A percentile compares a stretch with the other conserved stretches of the same genome.
phyloP scores from a whole-genome alignment of 2,113 vertebrate species.

The Rafetus swinhoei region DNA sequence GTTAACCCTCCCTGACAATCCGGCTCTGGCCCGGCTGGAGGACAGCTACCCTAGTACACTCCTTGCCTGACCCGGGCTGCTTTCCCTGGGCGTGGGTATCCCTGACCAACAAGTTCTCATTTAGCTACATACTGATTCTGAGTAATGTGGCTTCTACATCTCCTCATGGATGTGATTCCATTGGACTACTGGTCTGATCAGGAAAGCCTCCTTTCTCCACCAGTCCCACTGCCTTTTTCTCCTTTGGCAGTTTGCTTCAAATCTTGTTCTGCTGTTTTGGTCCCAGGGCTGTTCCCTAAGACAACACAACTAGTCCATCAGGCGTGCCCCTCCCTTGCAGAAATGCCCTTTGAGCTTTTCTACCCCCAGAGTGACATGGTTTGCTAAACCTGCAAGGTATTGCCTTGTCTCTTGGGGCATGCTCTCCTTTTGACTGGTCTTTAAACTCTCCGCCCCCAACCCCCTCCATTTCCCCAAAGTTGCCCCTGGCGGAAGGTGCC shows the following conservation, averaged over 20 bases:
- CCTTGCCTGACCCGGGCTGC: background rate
- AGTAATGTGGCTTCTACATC: background rate
- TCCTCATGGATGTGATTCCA: constrained; percentile 4
- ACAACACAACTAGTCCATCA: background rate
- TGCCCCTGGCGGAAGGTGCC: background rate
- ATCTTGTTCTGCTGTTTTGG: background rate
- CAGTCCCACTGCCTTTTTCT: background rate
- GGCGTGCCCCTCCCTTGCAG: background rate
- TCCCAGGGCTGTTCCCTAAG: background rate
- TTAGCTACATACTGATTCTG: background rate
- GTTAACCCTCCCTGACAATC: background rate
- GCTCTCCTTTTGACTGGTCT: background rate
- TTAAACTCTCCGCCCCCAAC: background rate
- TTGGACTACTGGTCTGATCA: background rate
- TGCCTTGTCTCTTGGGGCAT: background rate
- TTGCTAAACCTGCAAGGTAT: background rate
- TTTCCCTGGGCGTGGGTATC: background rate
- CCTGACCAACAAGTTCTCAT: background rate
- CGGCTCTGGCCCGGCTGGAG: background rate
- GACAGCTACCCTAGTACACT: background rate
- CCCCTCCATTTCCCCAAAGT: background rate
- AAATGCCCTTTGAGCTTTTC: background rate
- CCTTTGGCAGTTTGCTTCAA: background rate
- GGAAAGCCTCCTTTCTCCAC: background rate
- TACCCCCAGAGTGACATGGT: background rate